These are phyloP conservation scores for Bubo bubo DNA, from an alignment of 2,113 vertebrate species.

Conservation along the genomic window DNA sequence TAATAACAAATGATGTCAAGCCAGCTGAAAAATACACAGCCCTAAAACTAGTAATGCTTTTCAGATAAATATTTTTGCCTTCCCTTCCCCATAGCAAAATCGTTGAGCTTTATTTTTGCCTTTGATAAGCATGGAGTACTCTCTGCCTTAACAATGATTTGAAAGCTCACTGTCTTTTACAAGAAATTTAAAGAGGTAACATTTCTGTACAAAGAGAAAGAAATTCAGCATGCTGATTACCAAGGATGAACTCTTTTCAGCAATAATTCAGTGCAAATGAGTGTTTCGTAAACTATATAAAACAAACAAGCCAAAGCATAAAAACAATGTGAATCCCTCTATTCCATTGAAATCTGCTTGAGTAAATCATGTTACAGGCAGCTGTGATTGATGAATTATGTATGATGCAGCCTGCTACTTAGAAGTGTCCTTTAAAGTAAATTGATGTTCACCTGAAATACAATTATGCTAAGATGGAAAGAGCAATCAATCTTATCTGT, in stretches of 20 bases:
- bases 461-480: constrained; percentile 83
- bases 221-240: constrained; percentile 20
- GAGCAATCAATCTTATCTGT: constrained; percentile 84
- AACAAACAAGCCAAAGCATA: constrained; percentile 57
- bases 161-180: constrained; percentile 24
- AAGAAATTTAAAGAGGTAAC: neutral
- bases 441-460: constrained; percentile 89
- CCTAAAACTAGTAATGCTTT: neutral
- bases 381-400: constrained; percentile 84
- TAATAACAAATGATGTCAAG: neutral
- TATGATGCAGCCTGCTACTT: constrained; percentile 82
- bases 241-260: constrained; percentile 40
- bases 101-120: constrained; percentile 21
- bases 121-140: neutral
- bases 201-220: constrained; percentile 8
- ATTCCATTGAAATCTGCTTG: constrained; percentile 70
- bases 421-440: constrained; percentile 87
- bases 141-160: neutral
- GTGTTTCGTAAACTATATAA: constrained; percentile 62
- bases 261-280: constrained; percentile 47
- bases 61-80: neutral
- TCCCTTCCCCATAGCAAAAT: neutral
- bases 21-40: neutral
- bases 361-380: constrained; percentile 75
- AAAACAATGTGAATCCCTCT: constrained; percentile 62